Base-by-base conservation (phyloP, 2,797 vertebrate species). In the Dromococcyx pavoninus region DNA sequence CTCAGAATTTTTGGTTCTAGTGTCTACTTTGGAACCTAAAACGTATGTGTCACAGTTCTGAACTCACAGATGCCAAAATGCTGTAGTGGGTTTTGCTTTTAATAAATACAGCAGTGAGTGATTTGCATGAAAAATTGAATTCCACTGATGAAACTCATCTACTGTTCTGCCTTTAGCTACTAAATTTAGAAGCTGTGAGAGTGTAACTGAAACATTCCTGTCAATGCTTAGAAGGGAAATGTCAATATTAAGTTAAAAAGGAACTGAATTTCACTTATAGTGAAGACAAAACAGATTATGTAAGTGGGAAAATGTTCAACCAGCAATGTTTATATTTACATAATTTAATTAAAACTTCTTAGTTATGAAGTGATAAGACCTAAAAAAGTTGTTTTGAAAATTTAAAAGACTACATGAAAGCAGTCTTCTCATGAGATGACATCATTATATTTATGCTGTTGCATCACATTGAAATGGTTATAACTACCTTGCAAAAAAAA, bases 161-260 rank as follows among this genome's bases (percentile, higher is more conserved):
- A 48, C 58, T 25, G 11, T 73, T 88, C 57, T 74, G 57, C 53
- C 22, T 86, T 74, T 50, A 80, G n/a, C 50, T 72, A 53, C 69
- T 83, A 85, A 86, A 71, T 77, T 80, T 67, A 74, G 90, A 91
- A 94, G 32, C 53, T 77, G 41, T 89, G 43, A 88, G n/a, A 51
- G 19, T n/a, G 21, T 88, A 82, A 88, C 24, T 0, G 53, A 91
- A 95, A 89, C 11, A 77, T 56, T 85, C 9, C 15, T 65, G 13
- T 64, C 58, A 81, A 56, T 43, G 21, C 19, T 74, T 27, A 37
- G 30, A 73, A 71, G 3, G 5, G 3, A 86, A 81, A 87, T 57
- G 33, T 69, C 61, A 83, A 27, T 88, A 90, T 74, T 84, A 66
- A 93, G 27, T 73, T 86, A 51, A 76, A 76, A 76, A 70, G 23